Evolutionary conservation across 1,140 invertebrate species (phyloP).

Genomic region (Pantala flavescens): DNA sequence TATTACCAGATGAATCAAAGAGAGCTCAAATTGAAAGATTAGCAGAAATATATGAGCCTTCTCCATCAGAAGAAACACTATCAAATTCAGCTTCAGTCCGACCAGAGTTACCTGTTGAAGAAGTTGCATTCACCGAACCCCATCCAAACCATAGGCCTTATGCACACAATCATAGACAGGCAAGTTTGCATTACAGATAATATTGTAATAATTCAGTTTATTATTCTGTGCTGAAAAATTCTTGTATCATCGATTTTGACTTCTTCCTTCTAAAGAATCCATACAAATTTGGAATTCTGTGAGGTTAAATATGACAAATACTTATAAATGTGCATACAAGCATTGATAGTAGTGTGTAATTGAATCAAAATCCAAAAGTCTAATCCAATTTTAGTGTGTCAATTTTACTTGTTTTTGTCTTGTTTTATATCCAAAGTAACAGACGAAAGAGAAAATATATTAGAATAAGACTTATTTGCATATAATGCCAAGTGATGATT

Average conservation of each 20-base stretch:
- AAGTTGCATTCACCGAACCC: not conserved
- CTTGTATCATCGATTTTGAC: not conserved
- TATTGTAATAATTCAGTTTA: not conserved
- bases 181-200: not conserved
- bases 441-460: not conserved
- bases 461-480: not conserved
- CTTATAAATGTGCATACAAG: not conserved
- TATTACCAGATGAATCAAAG: too few relatives aligned
- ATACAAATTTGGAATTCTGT: not conserved
- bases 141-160: not conserved
- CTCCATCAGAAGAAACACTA: not conserved
- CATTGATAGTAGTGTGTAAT: not conserved
- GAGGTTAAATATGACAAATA: not conserved
- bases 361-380: not conserved
- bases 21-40: not conserved
- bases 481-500: too few relatives aligned
- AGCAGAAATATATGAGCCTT: not conserved
- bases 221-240: not conserved
- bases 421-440: not conserved
- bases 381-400: too few relatives aligned
- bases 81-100: not conserved
- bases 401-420: too few relatives aligned
- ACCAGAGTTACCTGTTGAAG: not conserved
- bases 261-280: not conserved
- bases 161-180: not conserved